Evolutionary conservation across 2,113 vertebrate genomes (phyloP).

Genomic region (Brachyhypopomus gauderio): DNA sequence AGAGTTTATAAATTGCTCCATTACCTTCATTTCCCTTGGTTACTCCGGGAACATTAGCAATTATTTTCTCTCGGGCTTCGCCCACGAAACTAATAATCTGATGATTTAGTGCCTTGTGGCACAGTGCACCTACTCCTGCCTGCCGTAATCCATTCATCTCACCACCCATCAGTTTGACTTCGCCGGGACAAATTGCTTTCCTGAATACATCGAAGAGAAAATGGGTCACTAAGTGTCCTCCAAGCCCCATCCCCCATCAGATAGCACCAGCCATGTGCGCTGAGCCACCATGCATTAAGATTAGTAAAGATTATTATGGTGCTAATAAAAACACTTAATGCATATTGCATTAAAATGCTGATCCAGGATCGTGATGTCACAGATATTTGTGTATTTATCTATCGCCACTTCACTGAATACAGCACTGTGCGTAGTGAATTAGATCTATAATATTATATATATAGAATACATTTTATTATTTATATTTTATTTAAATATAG

Average conservation of each 20-base stretch:
- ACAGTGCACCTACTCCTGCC: conserved; percentile 68
- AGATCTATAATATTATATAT: neutral
- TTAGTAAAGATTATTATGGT: conserved; percentile 38
- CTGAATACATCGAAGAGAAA: conserved; percentile 68
- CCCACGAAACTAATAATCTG: conserved; percentile 84
- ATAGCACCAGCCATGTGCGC: conserved; percentile 73
- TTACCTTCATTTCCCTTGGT: conserved; percentile 85
- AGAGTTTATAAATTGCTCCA: conserved; percentile 86
- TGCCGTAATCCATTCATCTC: conserved; percentile 80
- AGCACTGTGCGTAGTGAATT: neutral
- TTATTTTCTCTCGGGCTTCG: conserved; percentile 80
- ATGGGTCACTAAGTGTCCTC: conserved; percentile 80
- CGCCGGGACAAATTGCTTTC: conserved; percentile 80
- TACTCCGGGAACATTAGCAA: conserved; percentile 84
- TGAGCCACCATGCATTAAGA: conserved; percentile 29
- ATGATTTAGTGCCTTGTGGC: conserved; percentile 81
- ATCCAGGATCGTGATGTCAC: conserved; percentile 17
- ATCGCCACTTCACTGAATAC: neutral
- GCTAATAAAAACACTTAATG: conserved; percentile 40
- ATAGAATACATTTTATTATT: no score
- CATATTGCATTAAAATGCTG: conserved; percentile 24
- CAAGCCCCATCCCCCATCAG: conserved; percentile 61
- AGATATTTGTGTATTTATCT: conserved; percentile 18
- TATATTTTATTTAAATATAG: no score
- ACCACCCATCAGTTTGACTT: conserved; percentile 83